Conservation (phyloP, 2,113 vertebrate species). For the Corythornis vintsioides region DNA sequence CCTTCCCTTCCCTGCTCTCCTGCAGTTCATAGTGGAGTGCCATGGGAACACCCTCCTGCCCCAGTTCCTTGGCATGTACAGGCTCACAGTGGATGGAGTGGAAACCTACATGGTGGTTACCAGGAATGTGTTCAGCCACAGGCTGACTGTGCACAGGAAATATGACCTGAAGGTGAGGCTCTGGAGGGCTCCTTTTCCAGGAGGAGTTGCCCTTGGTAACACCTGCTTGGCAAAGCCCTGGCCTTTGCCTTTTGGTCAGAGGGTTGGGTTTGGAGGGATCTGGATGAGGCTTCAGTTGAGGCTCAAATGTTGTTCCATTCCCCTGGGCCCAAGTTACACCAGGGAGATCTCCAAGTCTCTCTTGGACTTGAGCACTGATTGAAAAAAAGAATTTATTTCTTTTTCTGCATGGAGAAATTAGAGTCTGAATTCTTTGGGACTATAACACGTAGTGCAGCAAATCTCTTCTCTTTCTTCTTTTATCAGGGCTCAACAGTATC, state of each 20-base stretch:
- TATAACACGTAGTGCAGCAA: background rate
- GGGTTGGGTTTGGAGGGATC: background rate
- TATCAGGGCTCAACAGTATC: slow-evolving; percentile 91
- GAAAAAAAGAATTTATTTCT: fast-evolving
- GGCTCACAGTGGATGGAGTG: slow-evolving; percentile 93
- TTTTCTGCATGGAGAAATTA: background rate
- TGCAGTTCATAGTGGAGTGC: slow-evolving; percentile 96
- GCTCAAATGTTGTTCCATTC: background rate
- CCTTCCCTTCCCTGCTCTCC: background rate
- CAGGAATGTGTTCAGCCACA: slow-evolving; percentile 94
- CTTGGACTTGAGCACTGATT: background rate
- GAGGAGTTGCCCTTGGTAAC: background rate
- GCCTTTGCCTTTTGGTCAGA: background rate
- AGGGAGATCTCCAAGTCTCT: background rate
- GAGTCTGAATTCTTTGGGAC: background rate
- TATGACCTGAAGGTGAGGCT: slow-evolving; percentile 92
- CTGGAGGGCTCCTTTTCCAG: background rate
- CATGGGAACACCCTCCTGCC: slow-evolving; percentile 95
- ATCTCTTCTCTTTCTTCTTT: background rate
- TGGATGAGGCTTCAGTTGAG: background rate
- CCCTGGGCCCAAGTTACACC: background rate
- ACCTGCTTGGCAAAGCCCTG: background rate
- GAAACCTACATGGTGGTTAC: slow-evolving; percentile 98
- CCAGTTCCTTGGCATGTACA: slow-evolving; percentile 97
- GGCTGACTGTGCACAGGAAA: slow-evolving; percentile 93